Base-by-base conservation (phyloP, 2,113 vertebrate genomes). In the Nasalis larvatus region DNA sequence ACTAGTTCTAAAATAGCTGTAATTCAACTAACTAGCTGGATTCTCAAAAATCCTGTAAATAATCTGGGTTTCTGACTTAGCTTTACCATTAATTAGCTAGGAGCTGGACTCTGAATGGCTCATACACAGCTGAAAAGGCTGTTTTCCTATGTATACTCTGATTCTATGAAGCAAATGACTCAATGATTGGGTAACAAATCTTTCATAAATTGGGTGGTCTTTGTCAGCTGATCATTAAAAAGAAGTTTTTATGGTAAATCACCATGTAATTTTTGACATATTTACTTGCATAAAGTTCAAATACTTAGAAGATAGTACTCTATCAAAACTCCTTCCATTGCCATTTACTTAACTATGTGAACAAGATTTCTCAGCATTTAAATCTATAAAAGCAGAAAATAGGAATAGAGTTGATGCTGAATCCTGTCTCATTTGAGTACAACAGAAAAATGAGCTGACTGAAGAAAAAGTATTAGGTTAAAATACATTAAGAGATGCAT, bases 381-480 rank as follows among this genome's bases (percentile, higher is more conserved):
- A 37, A 80, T 60, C 35, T 69, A 87, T 14, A 71, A 68, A 91
- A 83, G 82, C 40, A 77, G 47, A 63, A 90, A 82, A 82, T 20
- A 52, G 25, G 18, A 83, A 87, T 17, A 73, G 21, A 94, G 74
- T 12, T 82, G 37, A 68, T n/a, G 40, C 23, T 56, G 27, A 82
- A 66, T 82, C 73, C 8, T 82, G 17, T 71, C 23, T 76, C n/a
- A 71, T 60, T 78, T n/a, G 58, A 88, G 54, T 86, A 20, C 4
- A 78, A 77, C 9, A 82, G 49, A 83, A 87, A 21, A 86, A 58
- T 78, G n/a, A 92, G 42, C 20, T 49, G 42, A 81, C 0, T 60
- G 23, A 92, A 82, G 58, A 69, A 58, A 91, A 92, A 83, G 77
- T 42, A 88, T 77, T 77, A 94, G 30, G 42, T 84, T 88, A 52